These are phyloP conservation scores for Lithosia quadra DNA, from an alignment of 2,888 invertebrate genomes.

Conservation along the genomic window DNA sequence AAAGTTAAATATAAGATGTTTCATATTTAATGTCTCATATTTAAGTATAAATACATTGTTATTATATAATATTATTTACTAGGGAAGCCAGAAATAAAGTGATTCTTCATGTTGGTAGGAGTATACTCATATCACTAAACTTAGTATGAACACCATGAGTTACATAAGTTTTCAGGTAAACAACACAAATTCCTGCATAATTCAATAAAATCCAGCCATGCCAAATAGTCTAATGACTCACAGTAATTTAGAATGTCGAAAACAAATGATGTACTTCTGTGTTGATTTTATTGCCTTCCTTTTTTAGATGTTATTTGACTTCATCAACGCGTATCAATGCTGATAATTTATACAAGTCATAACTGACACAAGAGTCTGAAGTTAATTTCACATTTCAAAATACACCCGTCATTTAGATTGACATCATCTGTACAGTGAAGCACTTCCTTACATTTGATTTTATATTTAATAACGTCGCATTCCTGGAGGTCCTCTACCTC, in stretches of 20 bases:
- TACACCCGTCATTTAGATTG: background rate
- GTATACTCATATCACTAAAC: background rate
- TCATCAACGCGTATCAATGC: background rate
- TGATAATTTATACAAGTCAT: background rate
- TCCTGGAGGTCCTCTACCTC: conserved; percentile 92
- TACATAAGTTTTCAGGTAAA: background rate
- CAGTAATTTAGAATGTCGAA: background rate
- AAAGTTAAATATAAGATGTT: too few species aligned
- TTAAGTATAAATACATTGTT: too few species aligned
- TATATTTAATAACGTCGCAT: conserved; percentile 85
- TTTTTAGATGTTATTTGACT: background rate
- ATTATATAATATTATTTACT: background rate
- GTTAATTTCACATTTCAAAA: background rate
- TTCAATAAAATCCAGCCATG: background rate
- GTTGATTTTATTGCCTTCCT: background rate
- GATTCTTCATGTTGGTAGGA: too few species aligned
- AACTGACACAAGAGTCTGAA: background rate
- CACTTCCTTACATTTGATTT: too few species aligned
- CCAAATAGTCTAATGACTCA: background rate
- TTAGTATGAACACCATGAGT: background rate
- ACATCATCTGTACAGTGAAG: conserved; percentile 18
- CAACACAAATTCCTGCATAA: background rate
- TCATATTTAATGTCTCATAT: too few species aligned
- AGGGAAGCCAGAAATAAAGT: background rate
- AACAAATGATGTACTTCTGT: background rate